These are phyloP conservation scores for Machimus atricapillus DNA, from an alignment of 2,888 invertebrate species.

Conservation along the genomic window DNA sequence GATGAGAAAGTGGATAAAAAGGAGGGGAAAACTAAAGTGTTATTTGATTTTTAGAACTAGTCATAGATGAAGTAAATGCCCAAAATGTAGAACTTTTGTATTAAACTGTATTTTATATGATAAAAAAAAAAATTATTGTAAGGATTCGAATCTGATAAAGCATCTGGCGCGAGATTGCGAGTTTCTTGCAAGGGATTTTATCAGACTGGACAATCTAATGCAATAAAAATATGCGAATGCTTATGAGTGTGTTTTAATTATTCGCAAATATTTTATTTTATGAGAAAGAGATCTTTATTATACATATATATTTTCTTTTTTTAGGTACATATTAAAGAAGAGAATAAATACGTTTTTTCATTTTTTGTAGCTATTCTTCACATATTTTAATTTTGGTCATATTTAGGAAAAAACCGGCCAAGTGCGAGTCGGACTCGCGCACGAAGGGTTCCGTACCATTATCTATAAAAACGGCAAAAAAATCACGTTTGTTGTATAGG, in stretches of 20 bases:
- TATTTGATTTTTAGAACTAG: conserved; percentile 29
- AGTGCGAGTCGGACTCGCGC: no score
- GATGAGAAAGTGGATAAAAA: neutral
- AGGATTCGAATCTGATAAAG: neutral
- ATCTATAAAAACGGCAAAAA: no score
- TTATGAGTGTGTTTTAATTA: neutral
- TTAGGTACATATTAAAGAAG: no score
- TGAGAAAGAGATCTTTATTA: no score
- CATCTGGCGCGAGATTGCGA: neutral
- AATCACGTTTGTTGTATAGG: no score
- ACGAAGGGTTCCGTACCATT: no score
- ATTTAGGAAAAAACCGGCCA: no score
- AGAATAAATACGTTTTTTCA: no score
- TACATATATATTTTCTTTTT: no score
- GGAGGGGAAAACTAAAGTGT: neutral
- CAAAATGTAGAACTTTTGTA: conserved; percentile 25
- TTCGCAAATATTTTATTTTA: neutral
- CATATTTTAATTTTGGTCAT: no score
- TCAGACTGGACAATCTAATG: neutral
- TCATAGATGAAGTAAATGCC: neutral
- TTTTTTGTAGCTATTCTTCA: no score
- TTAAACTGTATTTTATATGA: conserved; percentile 31
- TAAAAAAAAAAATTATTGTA: neutral
- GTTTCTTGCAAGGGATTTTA: neutral
- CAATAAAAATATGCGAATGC: conserved; percentile 22